Conservation (phyloP, 2,888 invertebrate genomes). For the Phortica magna region DNA sequence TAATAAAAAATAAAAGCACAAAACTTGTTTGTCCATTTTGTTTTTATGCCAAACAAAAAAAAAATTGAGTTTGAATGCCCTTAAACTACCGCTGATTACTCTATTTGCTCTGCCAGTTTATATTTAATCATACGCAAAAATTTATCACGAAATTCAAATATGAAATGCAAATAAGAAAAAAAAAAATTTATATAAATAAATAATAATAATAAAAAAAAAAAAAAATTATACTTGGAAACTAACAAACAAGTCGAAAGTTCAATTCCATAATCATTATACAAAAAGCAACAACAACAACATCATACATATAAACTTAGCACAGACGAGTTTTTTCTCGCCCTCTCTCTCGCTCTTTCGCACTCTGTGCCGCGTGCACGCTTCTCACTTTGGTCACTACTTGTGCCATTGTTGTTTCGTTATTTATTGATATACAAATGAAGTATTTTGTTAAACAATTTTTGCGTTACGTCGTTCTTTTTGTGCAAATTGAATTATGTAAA, state of each 20-base stretch:
- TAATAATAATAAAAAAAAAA: conserved; percentile 16
- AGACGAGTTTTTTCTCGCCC: not conserved
- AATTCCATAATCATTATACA: conserved; percentile 43
- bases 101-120: not conserved
- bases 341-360: not conserved
- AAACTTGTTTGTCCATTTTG: too few relatives aligned
- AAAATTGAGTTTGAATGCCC: too few relatives aligned
- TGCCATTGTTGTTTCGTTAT: not conserved
- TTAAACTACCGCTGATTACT: not conserved
- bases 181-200: conserved; percentile 8
- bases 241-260: conserved; percentile 71
- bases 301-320: not conserved
- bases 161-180: conserved; percentile 10
- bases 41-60: too few relatives aligned
- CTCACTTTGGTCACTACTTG: not conserved
- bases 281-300: conserved; percentile 16
- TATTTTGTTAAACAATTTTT: conserved; percentile 1
- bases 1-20: too few relatives aligned
- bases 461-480: not conserved
- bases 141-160: not conserved
- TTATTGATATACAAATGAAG: not conserved
- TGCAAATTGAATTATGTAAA: conserved; percentile 53
- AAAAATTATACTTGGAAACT: not conserved
- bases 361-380: too few relatives aligned
- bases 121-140: not conserved